Evolutionary conservation across 1,140 invertebrate genomes (phyloP).

Genomic region (Ceratosolen solmsi): DNA sequence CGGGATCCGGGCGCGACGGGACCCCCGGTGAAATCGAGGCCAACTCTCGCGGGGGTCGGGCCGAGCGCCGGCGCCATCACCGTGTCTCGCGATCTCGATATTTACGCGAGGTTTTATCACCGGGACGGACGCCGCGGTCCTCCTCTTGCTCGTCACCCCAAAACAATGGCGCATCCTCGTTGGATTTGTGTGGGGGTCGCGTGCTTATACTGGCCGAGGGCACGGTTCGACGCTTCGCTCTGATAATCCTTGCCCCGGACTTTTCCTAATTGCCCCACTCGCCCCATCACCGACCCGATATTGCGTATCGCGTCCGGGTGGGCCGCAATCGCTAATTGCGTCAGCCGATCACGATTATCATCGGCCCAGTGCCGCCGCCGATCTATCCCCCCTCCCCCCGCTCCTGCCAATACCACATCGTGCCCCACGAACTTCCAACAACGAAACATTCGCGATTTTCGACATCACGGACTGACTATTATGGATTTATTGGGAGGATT

Average conservation of each 20-base stretch:
- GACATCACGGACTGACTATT: too few relatives aligned
- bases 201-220: too few relatives aligned
- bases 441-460: too few relatives aligned
- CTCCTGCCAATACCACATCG: too few relatives aligned
- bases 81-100: background rate
- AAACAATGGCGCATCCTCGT: background rate
- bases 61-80: constrained; percentile 37
- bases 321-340: too few relatives aligned
- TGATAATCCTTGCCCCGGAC: background rate
- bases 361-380: too few relatives aligned
- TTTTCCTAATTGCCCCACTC: too few relatives aligned
- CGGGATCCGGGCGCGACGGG: constrained; percentile 49
- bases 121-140: background rate
- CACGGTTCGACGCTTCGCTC: background rate
- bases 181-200: background rate
- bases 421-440: too few relatives aligned
- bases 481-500: too few relatives aligned
- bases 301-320: too few relatives aligned
- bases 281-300: background rate
- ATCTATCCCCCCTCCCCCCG: too few relatives aligned
- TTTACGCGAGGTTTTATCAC: constrained; percentile 10
- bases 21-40: constrained; percentile 57
- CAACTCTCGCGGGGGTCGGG: constrained; percentile 54
- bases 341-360: too few relatives aligned
- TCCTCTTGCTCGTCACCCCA: background rate